These are phyloP conservation scores for Pygoscelis antarcticus DNA, from an alignment of 2,113 vertebrate species.

Conservation along the genomic window DNA sequence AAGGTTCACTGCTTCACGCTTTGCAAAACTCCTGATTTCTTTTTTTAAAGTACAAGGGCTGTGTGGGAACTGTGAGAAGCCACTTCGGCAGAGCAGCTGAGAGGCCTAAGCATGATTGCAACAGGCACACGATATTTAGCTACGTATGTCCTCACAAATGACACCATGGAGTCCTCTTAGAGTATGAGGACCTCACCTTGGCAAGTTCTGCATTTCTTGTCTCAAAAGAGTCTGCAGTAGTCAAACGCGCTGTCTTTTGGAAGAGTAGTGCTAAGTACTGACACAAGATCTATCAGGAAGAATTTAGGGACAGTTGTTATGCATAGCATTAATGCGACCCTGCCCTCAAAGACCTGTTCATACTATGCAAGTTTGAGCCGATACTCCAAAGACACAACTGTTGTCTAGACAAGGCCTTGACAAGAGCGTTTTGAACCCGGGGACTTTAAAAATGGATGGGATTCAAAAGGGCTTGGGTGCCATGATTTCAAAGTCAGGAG, in stretches of 20 bases:
- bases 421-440: background rate
- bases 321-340: background rate
- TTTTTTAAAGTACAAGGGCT: background rate
- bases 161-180: background rate
- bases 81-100: background rate
- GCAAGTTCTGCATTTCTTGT: background rate
- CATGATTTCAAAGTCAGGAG: background rate
- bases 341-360: background rate
- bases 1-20: background rate
- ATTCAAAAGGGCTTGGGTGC: background rate
- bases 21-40: background rate
- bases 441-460: background rate
- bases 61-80: background rate
- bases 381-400: background rate
- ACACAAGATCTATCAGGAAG: background rate
- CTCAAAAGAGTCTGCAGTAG: background rate
- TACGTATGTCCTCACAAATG: rapidly evolving
- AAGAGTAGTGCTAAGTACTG: background rate
- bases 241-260: background rate
- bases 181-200: background rate
- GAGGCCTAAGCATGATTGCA: background rate
- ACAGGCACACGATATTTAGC: background rate
- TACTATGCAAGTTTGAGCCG: background rate
- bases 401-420: background rate
- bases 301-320: background rate